Evolutionary conservation across 2,113 vertebrate species (phyloP), one percentile per base, ranked within the genome.

Genomic region (Cyprinus carpio): DNA sequence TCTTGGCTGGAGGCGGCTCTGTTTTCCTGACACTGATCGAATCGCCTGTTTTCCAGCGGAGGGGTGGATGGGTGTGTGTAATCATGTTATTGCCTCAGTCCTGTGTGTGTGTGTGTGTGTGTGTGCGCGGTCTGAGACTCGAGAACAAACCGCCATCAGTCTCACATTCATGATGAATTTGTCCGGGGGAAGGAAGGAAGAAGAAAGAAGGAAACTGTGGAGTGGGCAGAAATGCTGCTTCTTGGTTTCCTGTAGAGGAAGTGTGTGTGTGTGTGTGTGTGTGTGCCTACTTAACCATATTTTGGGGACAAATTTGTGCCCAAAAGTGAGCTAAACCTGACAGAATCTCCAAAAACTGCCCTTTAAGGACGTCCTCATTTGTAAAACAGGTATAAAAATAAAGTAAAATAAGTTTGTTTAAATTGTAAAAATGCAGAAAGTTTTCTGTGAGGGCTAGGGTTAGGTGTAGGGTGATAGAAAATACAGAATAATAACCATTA

Each of bases 171-270:
- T 84, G 89, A 88, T 56, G 88, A 89, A 85, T 89, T 81, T 87
- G 88, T 91, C 88, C 86, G 79, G 82, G 81, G 84, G 84, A 88
- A 84, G 74, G 74, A 76, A 76, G 74, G 74, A 76, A 76, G 74
- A 91, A 89, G 88, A 91, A 93, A 92, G 91, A 91, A 93, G 93
- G 94, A 94, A 94, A 94, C 94, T 94, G 93, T 92, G 91, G 91
- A 93, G 93, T 93, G 92, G 93, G 93, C 93, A 94, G 92, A 94
- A 95, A 93, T 92, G 90, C 88, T 90, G 90, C 93, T 93, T 91
- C 93, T 95, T 92, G 91, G 92, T 94, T 94, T 95, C 94, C 93
- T 93, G 93, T 80, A 88, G 91, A 93, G 94, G 92, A 95, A 94
- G 94, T 93, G 92, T 54, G 40, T 49, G 51, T 64, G 67, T 81